Evolutionary conservation across 2,113 vertebrate species (phyloP), one percentile per base, ranked within the genome.

Genomic region (Plecturocebus donacophilus): DNA sequence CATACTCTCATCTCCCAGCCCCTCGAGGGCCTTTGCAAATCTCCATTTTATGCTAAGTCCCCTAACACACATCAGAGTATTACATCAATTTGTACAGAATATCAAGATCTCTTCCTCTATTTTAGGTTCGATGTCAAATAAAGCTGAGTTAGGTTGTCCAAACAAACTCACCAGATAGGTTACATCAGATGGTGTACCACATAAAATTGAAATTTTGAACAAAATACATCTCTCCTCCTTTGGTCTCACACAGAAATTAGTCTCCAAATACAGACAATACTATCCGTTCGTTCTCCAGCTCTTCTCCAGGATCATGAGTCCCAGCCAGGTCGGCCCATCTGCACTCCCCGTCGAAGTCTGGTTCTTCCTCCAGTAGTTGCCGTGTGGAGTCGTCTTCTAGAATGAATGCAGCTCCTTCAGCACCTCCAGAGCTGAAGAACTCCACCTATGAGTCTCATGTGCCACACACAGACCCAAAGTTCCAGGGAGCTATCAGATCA

Each of bases 141-240:
- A 54, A 79, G 92, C 90, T 71, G 90, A 87, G 64, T 40, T 21
- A 64, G 47, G 94, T 13, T 58, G 80, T 84, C 83, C 94, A 79
- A 56, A 93, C n/a, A 79, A 64, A 90, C 56, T 88, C 94, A 94
- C n/a, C 54, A 82, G 76, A 87, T 75, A 90, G 88, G 49, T 97
- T 79, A 89, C 73, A 79, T 93, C 75, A 52, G 66, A 87, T 4
- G 71, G 93, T 27, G 94, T 38, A 47, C 71, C 64, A 84, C 84
- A 27, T 40, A 83, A 79, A 90, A 85, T 66, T 68, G 90, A 90
- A 91, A 68, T 6, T 96, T 76, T 76, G 92, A 95, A 96, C 87
- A 94, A 94, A 97, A 96, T 77, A 96, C 91, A 75, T 86, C 90
- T 97, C 94, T 95, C 96, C 89, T 91, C 96, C 96, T 97, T 97